Percentiles rank a stretch among this genome's conserved stretches.
Conservation (phyloP, 2,888 invertebrate genomes). For the Megastigmus dorsalis region DNA sequence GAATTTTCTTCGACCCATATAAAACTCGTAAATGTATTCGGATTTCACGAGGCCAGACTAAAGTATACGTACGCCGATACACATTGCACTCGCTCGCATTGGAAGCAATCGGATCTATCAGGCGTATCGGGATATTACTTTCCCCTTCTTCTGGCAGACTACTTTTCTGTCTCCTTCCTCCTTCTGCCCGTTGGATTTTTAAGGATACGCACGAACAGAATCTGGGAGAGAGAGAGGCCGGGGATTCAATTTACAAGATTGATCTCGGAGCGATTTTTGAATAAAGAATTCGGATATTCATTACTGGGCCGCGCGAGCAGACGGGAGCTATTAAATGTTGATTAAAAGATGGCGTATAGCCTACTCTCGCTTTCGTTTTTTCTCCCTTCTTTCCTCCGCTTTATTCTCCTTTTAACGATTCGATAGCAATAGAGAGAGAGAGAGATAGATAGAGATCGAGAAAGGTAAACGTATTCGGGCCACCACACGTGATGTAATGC, state of each 20-base stretch:
- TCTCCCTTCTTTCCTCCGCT: neutral
- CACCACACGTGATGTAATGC: slow-evolving; percentile 22
- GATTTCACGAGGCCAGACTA: slow-evolving; percentile 28
- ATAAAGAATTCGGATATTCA: slow-evolving; percentile 27
- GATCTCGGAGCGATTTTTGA: slow-evolving; percentile 48
- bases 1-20: slow-evolving; percentile 44
- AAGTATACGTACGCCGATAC: neutral
- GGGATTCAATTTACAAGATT: slow-evolving; percentile 47
- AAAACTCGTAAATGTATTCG: slow-evolving; percentile 44
- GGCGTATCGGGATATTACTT: slow-evolving; percentile 37
- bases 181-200: slow-evolving; percentile 1
- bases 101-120: slow-evolving; percentile 44
- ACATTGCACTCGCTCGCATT: neutral
- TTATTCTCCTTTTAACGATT: neutral
- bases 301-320: neutral
- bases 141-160: slow-evolving; percentile 28
- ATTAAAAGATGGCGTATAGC: slow-evolving; percentile 33
- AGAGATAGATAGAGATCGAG: neutral
- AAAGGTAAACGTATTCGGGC: neutral
- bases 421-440: neutral
- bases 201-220: slow-evolving; percentile 6
- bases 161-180: neutral
- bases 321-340: slow-evolving; percentile 9
- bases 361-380: slow-evolving; percentile 2
- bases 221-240: neutral